Conservation (phyloP, 1,140 invertebrate genomes). For the Drosophila orosa region DNA sequence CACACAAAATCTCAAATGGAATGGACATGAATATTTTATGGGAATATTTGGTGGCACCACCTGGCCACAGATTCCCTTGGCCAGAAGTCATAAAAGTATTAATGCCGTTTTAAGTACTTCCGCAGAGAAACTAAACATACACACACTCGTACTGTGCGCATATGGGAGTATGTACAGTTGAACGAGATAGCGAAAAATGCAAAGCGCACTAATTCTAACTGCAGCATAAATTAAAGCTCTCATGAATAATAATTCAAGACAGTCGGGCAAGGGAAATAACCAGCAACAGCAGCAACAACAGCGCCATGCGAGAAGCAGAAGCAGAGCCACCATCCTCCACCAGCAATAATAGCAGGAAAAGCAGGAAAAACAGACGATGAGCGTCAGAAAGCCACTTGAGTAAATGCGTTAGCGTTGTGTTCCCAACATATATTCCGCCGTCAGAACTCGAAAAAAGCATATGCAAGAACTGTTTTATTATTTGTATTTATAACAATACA, state of each 20-base stretch:
- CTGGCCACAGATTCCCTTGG: conserved; percentile 75
- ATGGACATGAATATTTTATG: conserved; percentile 71
- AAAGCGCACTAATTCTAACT: conserved; percentile 79
- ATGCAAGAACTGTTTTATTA: background rate
- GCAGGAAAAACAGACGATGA: conserved; percentile 42
- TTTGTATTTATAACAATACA: too few relatives aligned
- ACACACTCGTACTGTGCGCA: conserved; percentile 26
- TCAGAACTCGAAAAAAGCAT: background rate
- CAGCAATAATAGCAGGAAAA: conserved; percentile 21
- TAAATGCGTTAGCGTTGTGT: conserved; percentile 31
- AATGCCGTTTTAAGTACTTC: conserved; percentile 80
- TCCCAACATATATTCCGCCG: conserved; percentile 10
- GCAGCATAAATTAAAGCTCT: conserved; percentile 81
- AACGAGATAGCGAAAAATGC: conserved; percentile 67
- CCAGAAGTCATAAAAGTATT: conserved; percentile 81
- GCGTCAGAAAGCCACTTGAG: conserved; percentile 56
- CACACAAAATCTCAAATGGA: conserved; percentile 27
- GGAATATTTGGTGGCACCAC: conserved; percentile 59
- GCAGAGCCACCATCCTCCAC: background rate
- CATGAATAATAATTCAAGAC: conserved; percentile 82
- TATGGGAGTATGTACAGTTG: conserved; percentile 24
- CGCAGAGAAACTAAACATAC: conserved; percentile 68
- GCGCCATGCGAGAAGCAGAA: background rate
- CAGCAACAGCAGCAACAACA: conserved; percentile 31
- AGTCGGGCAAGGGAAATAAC: conserved; percentile 52